Evolutionary conservation across 2,888 invertebrate genomes (phyloP).

Genomic region (Apamea epomidion): DNA sequence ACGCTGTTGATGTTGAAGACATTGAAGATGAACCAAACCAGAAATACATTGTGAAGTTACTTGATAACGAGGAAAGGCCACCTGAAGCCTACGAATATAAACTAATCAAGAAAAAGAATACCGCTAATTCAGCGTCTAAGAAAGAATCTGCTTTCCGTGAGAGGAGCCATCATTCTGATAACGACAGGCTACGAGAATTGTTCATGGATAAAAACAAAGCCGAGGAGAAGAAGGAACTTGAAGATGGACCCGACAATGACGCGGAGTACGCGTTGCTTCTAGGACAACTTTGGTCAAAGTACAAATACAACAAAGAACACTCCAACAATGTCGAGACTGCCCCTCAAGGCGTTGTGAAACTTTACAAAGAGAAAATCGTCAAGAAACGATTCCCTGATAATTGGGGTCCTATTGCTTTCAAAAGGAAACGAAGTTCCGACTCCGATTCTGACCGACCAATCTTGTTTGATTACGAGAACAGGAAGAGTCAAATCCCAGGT

Average conservation of each 20-base stretch:
- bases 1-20: slow-evolving; percentile 81
- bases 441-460: slow-evolving; percentile 74
- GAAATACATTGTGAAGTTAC: slow-evolving; percentile 83
- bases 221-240: slow-evolving; percentile 78
- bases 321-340: slow-evolving; percentile 77
- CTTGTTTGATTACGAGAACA: slow-evolving; percentile 77
- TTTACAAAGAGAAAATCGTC: slow-evolving; percentile 86
- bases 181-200: slow-evolving; percentile 83
- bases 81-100: slow-evolving; percentile 90
- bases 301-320: slow-evolving; percentile 86
- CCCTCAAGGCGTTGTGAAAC: slow-evolving; percentile 85
- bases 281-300: slow-evolving; percentile 90
- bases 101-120: slow-evolving; percentile 88
- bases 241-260: slow-evolving; percentile 83
- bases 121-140: slow-evolving; percentile 69
- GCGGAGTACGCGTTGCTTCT: slow-evolving; percentile 90
- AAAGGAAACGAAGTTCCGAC: slow-evolving; percentile 87
- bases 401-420: slow-evolving; percentile 89
- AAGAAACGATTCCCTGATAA: slow-evolving; percentile 86
- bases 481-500: slow-evolving; percentile 70
- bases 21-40: slow-evolving; percentile 80
- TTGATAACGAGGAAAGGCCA: slow-evolving; percentile 84
- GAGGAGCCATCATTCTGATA: slow-evolving; percentile 83
- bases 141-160: slow-evolving; percentile 87
- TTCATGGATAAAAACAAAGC: slow-evolving; percentile 82